Evolutionary conservation across 2,113 vertebrate species (phyloP), one percentile per base, ranked within the genome.

Genomic region (Psophia crepitans): DNA sequence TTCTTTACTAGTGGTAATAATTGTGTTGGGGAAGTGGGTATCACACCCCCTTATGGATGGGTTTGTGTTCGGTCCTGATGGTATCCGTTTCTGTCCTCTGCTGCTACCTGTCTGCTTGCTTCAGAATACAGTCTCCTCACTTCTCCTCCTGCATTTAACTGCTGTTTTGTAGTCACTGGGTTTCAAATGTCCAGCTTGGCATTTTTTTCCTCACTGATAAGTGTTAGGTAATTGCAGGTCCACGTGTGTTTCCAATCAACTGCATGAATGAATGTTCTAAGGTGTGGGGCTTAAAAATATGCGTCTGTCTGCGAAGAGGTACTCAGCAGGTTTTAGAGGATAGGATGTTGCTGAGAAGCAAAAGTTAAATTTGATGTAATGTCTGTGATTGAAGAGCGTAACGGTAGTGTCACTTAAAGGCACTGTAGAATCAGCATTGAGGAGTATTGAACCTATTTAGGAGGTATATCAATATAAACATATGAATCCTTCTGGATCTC

Each of bases 201-300:
- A 4, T 56, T 75, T 75, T 57, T 61, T 56, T 15, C 5, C 9
- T 30, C 6, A 8, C 14, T 48, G 22, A 14, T n/a, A 8, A n/a
- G 6, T 35, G 26, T 66, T 70, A 20, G 41, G 15, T 87, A 54
- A 26, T 89, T 83, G 35, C 63, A 73, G 49, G 21, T 76, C 58
- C 18, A 9, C 0, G 0, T 20, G 10, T 46, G 39, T 61, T 78
- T 93, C 49, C 2, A 1, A 51, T 89, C 19, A 70, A 2, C 41
- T 58, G 6, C 21, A 12, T 43, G 57, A 77, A 39, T 73, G 6
- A 63, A 27, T 46, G 6, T 69, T 92, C 41, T 64, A 8, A 75
- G 60, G 63, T 11, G 16, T 21, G 12, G 5, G 28, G n/a, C 43
- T 96, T 84, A 65, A 75, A 90, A 84, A 28, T 41, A 24, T 8